Evolutionary conservation across 1,140 invertebrate species (phyloP).

Genomic region (Mesaphorura yosii): DNA sequence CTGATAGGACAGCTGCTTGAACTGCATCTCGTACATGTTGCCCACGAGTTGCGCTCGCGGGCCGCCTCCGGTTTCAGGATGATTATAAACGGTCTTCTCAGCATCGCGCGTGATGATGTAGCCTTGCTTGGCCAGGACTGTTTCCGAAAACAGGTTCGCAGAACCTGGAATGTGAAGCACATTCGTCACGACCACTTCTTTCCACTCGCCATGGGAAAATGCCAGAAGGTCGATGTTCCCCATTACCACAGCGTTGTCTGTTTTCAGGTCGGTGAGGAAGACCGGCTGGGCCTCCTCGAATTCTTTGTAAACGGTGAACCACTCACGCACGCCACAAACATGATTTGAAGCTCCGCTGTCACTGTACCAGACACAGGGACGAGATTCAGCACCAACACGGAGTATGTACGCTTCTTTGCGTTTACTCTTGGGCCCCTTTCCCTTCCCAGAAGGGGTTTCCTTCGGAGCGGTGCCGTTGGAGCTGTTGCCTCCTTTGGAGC

Average conservation of each 20-base stretch:
- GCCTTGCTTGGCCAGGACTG: constrained; percentile 5
- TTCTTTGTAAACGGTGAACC: constrained; percentile 9
- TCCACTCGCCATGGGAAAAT: constrained; percentile 8
- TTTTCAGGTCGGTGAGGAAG: constrained; percentile 3
- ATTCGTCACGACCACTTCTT: not conserved
- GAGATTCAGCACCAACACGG: not conserved
- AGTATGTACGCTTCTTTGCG: not conserved
- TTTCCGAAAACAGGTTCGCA: constrained; percentile 11
- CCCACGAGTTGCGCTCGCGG: not conserved
- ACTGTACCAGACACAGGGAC: constrained; percentile 1
- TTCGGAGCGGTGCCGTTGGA: not conserved
- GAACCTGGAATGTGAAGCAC: constrained; percentile 16
- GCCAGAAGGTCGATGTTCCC: constrained; percentile 10
- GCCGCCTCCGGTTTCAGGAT: not conserved
- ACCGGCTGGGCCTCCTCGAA: not conserved
- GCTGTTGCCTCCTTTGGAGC: no score
- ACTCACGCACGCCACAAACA: constrained; percentile 9
- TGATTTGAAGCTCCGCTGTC: constrained; percentile 16
- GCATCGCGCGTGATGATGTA: constrained; percentile 3
- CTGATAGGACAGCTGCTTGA: not conserved
- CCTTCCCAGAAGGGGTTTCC: not conserved
- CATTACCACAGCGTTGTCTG: not conserved
- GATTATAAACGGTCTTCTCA: not conserved
- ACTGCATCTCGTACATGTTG: not conserved
- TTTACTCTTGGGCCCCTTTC: not conserved